Evolutionary conservation across 2,888 invertebrate species (phyloP).

Genomic region (Glyphotaelius pellucidus): DNA sequence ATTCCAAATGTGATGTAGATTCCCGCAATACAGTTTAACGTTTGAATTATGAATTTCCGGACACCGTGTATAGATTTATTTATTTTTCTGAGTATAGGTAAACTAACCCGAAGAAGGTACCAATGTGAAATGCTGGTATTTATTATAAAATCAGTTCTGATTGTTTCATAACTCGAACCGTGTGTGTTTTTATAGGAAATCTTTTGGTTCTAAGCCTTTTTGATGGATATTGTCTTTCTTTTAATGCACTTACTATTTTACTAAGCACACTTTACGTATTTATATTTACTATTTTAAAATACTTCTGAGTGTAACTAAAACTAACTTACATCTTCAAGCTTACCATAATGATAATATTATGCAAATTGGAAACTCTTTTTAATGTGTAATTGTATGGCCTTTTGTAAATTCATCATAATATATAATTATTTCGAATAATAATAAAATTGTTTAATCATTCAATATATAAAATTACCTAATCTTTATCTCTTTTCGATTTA

Average conservation of each 20-base stretch:
- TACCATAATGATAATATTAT: not conserved
- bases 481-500: not conserved
- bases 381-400: not conserved
- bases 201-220: constrained; percentile 10
- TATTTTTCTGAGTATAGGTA: not conserved
- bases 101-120: not conserved
- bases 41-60: no score
- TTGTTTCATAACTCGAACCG: constrained; percentile 5
- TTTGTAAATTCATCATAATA: not conserved
- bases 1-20: no score
- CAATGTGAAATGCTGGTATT: not conserved
- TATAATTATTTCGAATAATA: not conserved
- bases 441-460: not conserved
- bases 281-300: constrained; percentile 3
- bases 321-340: not conserved
- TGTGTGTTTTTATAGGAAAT: not conserved
- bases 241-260: constrained; percentile 30
- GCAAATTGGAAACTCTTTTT: not conserved
- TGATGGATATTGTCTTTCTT: constrained; percentile 12
- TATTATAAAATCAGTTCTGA: not conserved
- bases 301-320: constrained; percentile 20
- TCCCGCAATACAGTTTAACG: no score
- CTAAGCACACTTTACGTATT: constrained; percentile 23
- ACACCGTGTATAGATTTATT: no score
- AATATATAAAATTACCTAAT: not conserved